A percentile compares a stretch with the other conserved stretches of the same genome.
phyloP scores from a whole-genome alignment of 2,888 invertebrate species.

The Campoplex capitator region DNA sequence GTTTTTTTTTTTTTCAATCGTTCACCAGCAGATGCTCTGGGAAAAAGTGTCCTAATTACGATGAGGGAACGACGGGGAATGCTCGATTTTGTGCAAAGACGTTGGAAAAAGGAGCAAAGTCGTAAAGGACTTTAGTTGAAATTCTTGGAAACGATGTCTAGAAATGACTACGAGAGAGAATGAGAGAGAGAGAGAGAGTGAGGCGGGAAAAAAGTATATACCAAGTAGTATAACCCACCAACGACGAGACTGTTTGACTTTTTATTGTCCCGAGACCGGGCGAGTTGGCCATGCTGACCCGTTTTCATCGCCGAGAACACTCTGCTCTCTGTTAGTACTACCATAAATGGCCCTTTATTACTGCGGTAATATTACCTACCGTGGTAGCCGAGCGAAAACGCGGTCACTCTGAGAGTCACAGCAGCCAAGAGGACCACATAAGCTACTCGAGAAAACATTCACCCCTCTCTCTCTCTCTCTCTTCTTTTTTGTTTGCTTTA shows the following conservation, averaged over 20 bases:
- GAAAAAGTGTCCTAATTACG: conserved; percentile 36
- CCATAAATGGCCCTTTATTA: conserved; percentile 81
- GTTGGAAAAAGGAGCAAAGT: conserved; percentile 65
- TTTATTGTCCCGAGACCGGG: conserved; percentile 67
- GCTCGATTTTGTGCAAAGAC: conserved; percentile 48
- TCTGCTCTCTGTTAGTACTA: conserved; percentile 60
- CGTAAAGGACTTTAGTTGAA: conserved; percentile 63
- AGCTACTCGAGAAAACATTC: not conserved
- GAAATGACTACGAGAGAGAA: conserved; percentile 38
- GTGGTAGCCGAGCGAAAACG: conserved; percentile 72
- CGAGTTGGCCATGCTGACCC: conserved; percentile 57
- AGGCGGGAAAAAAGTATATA: conserved; percentile 45
- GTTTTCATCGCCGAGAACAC: conserved; percentile 59
- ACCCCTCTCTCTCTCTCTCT: conserved; percentile 23
- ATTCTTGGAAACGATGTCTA: conserved; percentile 67
- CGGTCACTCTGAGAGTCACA: conserved; percentile 72
- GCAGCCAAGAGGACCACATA: conserved; percentile 57
- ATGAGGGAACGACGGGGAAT: conserved; percentile 27
- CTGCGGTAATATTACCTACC: conserved; percentile 80
- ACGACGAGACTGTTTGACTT: conserved; percentile 55
- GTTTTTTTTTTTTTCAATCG: not conserved
- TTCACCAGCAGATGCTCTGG: conserved; percentile 8
- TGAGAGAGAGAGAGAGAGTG: conserved; percentile 9
- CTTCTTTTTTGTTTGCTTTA: conserved; percentile 71
- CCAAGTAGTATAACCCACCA: conserved; percentile 54